These are phyloP conservation scores for Dromiciops gliroides DNA, from an alignment of 2,113 vertebrate genomes.

Conservation along the genomic window DNA sequence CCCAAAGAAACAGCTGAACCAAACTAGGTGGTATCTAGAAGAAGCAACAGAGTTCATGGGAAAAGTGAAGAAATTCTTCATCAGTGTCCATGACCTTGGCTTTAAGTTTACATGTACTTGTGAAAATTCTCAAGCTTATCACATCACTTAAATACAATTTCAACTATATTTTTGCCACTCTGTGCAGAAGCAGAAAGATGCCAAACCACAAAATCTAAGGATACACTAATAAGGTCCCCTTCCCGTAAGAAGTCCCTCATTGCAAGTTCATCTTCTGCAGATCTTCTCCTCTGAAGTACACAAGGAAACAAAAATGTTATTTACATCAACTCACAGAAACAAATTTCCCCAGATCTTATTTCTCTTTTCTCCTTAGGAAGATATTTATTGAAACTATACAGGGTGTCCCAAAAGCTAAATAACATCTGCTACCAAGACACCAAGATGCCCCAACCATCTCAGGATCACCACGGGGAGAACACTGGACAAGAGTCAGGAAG, in stretches of 20 bases:
- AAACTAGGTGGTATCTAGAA: neutral
- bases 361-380: neutral
- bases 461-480: neutral
- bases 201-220: slow-evolving; percentile 53
- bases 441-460: neutral
- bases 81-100: neutral
- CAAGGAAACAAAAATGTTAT: neutral
- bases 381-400: neutral
- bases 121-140: neutral
- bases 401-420: neutral
- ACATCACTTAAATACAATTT: accelerated
- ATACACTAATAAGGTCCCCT: slow-evolving; percentile 98
- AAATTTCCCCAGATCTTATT: neutral
- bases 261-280: slow-evolving; percentile 95
- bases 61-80: neutral
- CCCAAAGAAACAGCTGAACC: neutral
- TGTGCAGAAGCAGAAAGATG: accelerated
- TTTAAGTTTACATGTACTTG: neutral
- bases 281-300: slow-evolving; percentile 91
- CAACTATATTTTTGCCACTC: neutral
- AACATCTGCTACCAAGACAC: neutral
- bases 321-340: neutral
- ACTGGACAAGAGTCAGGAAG: neutral
- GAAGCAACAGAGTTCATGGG: neutral
- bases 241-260: slow-evolving; percentile 98